These are phyloP conservation scores for Lingula anatina DNA, from an alignment of 2,888 invertebrate genomes.

Conservation along the genomic window DNA sequence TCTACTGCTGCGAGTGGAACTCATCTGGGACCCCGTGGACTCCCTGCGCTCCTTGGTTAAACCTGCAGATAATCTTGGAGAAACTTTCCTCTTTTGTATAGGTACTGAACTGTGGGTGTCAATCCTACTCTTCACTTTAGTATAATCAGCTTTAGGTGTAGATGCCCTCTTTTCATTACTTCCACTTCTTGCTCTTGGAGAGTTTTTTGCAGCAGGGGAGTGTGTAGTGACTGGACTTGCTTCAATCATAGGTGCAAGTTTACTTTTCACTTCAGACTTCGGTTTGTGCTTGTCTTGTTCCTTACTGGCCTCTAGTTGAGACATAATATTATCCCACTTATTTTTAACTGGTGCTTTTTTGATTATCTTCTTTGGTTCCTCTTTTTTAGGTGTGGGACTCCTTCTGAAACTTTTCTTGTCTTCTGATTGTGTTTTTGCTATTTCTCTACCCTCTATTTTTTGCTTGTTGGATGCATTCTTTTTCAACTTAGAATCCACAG, in stretches of 20 bases:
- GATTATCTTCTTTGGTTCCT: constrained; percentile 18
- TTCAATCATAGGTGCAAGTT: too few species aligned
- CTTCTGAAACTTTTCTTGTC: too few species aligned
- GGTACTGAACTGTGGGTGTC: constrained; percentile 11
- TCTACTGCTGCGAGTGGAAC: constrained; percentile 23
- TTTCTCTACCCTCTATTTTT: constrained; percentile 16
- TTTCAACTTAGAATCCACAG: constrained; percentile 22
- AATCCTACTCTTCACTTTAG: constrained; percentile 37
- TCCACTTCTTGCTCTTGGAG: constrained; percentile 9
- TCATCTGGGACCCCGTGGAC: constrained; percentile 14
- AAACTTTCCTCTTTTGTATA: neutral
- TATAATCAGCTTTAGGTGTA: constrained; percentile 32
- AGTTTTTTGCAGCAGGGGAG: constrained; percentile 14
- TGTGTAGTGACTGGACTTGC: constrained; percentile 19
- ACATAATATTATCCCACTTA: constrained; percentile 43
- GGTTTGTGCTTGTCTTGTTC: constrained; percentile 60
- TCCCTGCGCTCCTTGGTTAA: constrained; percentile 15
- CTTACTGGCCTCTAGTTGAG: constrained; percentile 48
- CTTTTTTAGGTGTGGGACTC: constrained; percentile 7
- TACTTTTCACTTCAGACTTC: constrained; percentile 80
- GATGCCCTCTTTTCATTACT: constrained; percentile 7
- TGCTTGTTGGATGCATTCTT: constrained; percentile 21
- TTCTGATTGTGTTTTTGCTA: too few species aligned
- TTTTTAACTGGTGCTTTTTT: constrained; percentile 38
- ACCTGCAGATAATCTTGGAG: constrained; percentile 13